Base-by-base conservation (phyloP, 2,797 vertebrate species). In the Amblyraja radiata region DNA sequence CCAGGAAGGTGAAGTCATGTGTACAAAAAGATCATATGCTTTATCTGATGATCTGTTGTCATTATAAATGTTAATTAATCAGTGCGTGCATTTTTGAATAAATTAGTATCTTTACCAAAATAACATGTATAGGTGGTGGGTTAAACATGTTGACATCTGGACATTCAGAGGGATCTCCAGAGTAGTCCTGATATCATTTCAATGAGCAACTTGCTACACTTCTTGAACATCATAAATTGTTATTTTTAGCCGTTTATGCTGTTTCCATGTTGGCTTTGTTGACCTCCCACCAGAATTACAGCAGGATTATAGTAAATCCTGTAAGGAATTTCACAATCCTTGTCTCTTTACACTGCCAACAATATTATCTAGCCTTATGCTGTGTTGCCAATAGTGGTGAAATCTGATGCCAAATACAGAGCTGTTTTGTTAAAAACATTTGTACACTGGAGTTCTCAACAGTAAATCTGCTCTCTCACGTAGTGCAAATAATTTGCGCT, bases 401-500 rank as follows among this genome's bases (percentile, higher is more conserved):
- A 54, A 5, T 23, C 81, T 10, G 28, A 10, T 3, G 71, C 39
- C 14, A 92, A 73, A 54, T 92, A 74, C 39, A 46, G 71, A 46
- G 90, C 39, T n/a, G 90, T 68, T 28, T 84, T 84, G 39, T 7
- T 92, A 92, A 28, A 88, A 76, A 25, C 23, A 28, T n/a, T 54
- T 76, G 71, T 54, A 28, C 23, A 7, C 36, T 92, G 23, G 23
- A 13, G 18, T 74, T 54, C 36, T 28, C 23, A 92, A 71, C 90
- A 74, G 14, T 36, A 71, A 74, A 76, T 76, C 90, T 54, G 23
- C 25, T 54, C 71, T 76, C 36, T 54, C 68, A 71, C n/a, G 73
- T 91, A 74, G 90, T 11, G 71, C 68, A 91, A 90, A 9, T 10
- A 74, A 92, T 92, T 8, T 58, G 84, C 65, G n/a, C 16, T 88